Evolutionary conservation across 2,113 vertebrate species (phyloP).

Genomic region (Eolophus roseicapilla): DNA sequence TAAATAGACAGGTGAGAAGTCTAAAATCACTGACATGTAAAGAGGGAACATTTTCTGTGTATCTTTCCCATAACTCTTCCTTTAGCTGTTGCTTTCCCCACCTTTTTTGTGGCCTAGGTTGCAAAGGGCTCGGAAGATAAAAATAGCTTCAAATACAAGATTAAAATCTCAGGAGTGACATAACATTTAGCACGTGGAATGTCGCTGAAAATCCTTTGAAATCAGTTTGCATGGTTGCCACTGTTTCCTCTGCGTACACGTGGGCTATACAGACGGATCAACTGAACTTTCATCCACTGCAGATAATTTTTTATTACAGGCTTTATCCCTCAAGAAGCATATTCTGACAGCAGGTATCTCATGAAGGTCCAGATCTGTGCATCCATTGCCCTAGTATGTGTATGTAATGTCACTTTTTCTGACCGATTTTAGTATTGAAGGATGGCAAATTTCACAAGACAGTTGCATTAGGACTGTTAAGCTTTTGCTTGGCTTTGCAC

Average conservation of each 20-base stretch:
- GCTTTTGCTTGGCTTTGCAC: not conserved
- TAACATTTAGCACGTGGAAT: not conserved
- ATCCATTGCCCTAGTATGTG: not conserved
- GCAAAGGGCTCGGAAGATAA: not conserved
- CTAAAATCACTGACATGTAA: not conserved
- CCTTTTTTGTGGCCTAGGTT: not conserved
- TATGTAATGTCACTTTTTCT: not conserved
- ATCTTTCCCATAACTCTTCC: not conserved
- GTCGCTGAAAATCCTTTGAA: not conserved
- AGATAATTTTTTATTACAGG: not conserved
- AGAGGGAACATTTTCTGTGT: not conserved
- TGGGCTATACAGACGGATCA: not conserved
- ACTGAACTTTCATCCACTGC: not conserved
- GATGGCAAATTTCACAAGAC: not conserved
- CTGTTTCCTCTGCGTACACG: accelerated
- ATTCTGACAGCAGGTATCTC: not conserved
- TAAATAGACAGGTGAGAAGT: not conserved
- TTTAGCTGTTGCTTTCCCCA: not conserved
- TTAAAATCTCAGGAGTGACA: not conserved
- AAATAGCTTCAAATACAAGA: slow-evolving; percentile 19
- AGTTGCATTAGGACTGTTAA: not conserved
- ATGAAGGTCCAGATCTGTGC: not conserved
- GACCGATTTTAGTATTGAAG: not conserved
- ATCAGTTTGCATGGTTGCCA: not conserved
- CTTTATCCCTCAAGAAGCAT: not conserved